Percentiles rank a stretch among this genome's conserved stretches.
Conservation (phyloP, 1,140 invertebrate genomes). For the Aphelenchoides fujianensis region DNA sequence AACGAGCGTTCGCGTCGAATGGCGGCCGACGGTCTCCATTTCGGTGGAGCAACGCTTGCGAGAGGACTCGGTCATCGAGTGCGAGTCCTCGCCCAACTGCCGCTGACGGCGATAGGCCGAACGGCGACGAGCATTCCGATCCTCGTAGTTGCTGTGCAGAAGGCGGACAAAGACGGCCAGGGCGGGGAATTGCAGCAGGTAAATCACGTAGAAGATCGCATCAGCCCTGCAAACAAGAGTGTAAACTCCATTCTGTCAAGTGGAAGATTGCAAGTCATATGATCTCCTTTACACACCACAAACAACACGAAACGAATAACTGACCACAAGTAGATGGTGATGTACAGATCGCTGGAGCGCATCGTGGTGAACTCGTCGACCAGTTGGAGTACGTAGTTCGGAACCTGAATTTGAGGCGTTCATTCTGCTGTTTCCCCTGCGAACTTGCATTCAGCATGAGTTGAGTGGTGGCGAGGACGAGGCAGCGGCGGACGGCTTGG, state of each 20-base stretch:
- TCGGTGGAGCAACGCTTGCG: neutral
- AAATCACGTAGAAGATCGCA: constrained; percentile 37
- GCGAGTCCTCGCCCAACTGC: neutral
- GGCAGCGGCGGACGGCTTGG: constrained; percentile 28
- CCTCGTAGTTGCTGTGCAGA: constrained; percentile 32
- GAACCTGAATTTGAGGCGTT: no score
- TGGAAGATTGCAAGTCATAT: no score
- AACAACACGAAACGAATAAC: no score
- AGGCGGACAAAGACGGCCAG: constrained; percentile 34
- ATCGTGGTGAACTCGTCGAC: constrained; percentile 35
- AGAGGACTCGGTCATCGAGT: neutral
- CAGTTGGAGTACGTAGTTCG: constrained; percentile 36
- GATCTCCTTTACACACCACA: no score
- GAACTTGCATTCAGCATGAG: constrained; percentile 31
- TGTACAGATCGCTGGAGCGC: constrained; percentile 27
- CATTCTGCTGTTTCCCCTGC: no score
- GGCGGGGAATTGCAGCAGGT: constrained; percentile 33
- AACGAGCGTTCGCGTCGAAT: no score
- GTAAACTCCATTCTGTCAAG: neutral
- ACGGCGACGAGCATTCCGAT: neutral
- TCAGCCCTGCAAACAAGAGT: constrained; percentile 19
- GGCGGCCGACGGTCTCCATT: neutral
- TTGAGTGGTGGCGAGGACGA: constrained; percentile 33
- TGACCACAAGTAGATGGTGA: constrained; percentile 28
- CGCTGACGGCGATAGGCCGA: neutral